Evolutionary conservation across 2,113 vertebrate genomes (phyloP).

Genomic region (Apodemus speciosus): DNA sequence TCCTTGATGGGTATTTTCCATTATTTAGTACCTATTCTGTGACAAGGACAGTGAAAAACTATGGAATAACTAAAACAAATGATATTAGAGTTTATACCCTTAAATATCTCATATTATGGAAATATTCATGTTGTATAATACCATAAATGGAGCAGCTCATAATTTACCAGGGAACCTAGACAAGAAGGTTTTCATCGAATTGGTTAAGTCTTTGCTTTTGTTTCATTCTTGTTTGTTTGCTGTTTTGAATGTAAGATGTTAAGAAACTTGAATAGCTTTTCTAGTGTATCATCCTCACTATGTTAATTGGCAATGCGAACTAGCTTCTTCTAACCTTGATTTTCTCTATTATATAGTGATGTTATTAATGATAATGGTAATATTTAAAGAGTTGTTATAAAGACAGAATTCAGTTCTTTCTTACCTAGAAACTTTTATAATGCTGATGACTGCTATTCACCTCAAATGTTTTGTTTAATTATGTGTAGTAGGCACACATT

Average conservation of each 20-base stretch:
- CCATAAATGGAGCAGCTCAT: not conserved
- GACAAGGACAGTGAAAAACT: not conserved
- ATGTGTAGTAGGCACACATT: not conserved
- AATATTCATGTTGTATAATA: not conserved
- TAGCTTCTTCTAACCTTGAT: not conserved
- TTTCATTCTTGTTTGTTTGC: not conserved
- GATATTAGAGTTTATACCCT: not conserved
- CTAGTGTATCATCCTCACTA: not conserved
- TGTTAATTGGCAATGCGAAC: not conserved
- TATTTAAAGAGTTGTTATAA: not conserved
- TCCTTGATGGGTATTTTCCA: not conserved
- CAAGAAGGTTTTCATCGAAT: not conserved
- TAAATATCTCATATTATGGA: not conserved
- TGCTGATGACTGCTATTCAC: not conserved
- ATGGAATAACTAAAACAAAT: not conserved
- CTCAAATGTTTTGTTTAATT: slow-evolving; percentile 3
- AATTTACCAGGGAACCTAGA: not conserved
- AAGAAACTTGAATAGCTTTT: not conserved
- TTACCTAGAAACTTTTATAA: not conserved
- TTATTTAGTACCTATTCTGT: not conserved
- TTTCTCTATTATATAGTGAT: not conserved
- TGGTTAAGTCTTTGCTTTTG: not conserved
- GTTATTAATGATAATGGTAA: not conserved
- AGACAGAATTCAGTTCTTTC: not conserved
- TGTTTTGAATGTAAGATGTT: not conserved